Evolutionary conservation across 37 sponge, comb jelly and placozoan genomes (phyloP).

Genomic region (Ianthella basta): DNA sequence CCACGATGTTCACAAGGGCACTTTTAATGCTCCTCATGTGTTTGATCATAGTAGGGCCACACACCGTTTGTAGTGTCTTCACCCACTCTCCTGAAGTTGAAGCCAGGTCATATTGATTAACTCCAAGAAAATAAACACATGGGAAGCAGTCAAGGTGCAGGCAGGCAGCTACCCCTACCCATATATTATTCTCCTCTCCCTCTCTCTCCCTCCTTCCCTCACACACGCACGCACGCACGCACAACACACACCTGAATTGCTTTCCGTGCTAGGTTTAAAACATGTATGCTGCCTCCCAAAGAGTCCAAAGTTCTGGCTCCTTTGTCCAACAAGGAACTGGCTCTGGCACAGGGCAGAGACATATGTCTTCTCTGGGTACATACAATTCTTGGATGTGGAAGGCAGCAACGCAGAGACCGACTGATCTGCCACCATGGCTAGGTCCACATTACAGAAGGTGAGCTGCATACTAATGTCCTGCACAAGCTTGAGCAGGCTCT

Average conservation of each 20-base stretch:
- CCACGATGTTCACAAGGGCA: not conserved
- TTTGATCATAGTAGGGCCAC: too few relatives aligned
- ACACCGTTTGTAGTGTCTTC: not conserved
- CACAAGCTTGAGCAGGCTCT: not conserved
- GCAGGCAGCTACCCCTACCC: too few relatives aligned
- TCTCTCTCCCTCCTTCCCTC: too few relatives aligned
- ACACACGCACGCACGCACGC: not conserved
- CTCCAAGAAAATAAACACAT: too few relatives aligned
- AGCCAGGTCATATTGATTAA: not conserved
- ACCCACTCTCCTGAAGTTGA: slow-evolving; percentile 14
- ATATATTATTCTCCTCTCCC: too few relatives aligned
- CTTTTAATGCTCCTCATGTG: slow-evolving; percentile 10
- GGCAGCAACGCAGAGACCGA: not conserved
- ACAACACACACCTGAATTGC: slow-evolving; percentile 5
- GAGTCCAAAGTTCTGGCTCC: not conserved
- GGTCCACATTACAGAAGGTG: not conserved
- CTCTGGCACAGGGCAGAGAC: slow-evolving; percentile 15
- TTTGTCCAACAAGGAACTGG: slow-evolving; percentile 1
- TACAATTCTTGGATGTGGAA: not conserved
- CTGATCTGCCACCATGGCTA: not conserved
- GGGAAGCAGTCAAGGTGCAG: too few relatives aligned
- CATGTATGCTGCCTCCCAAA: not conserved
- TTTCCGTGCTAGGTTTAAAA: not conserved
- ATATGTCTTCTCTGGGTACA: slow-evolving; percentile 18
- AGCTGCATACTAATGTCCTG: not conserved